Evolutionary conservation across 2,888 invertebrate species (phyloP).

Genomic region (Philereme transversata): DNA sequence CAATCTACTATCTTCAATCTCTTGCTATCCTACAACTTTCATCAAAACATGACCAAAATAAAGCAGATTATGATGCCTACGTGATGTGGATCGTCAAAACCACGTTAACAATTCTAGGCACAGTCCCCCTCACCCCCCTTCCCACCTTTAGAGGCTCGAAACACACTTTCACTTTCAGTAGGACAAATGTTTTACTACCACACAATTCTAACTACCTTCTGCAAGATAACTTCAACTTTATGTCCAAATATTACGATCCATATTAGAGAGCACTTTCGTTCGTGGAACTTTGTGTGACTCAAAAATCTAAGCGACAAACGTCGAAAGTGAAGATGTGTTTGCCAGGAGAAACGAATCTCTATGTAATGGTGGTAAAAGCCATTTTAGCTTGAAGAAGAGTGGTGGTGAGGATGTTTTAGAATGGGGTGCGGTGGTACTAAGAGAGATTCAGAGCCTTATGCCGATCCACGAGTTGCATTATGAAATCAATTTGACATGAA

Average conservation of each 20-base stretch:
- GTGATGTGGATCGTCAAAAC: constrained; percentile 73
- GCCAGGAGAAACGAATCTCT: constrained; percentile 37
- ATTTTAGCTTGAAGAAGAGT: constrained; percentile 32
- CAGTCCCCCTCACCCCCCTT: constrained; percentile 51
- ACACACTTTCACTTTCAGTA: constrained; percentile 82
- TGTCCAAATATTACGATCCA: neutral
- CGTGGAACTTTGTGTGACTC: constrained; percentile 50
- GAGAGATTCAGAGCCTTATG: constrained; percentile 80
- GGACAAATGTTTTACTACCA: constrained; percentile 62
- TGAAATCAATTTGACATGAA: constrained; percentile 76
- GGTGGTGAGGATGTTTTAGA: constrained; percentile 45
- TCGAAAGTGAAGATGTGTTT: constrained; percentile 53
- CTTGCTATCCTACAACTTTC: constrained; percentile 47
- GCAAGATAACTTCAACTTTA: constrained; percentile 40
- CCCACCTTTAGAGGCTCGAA: constrained; percentile 43
- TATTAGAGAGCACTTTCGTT: neutral
- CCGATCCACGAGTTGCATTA: constrained; percentile 71
- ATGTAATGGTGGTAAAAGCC: constrained; percentile 30
- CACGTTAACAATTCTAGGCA: constrained; percentile 71
- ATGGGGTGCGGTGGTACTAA: constrained; percentile 53
- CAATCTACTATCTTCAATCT: constrained; percentile 18
- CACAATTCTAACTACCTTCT: constrained; percentile 39
- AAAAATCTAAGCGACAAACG: constrained; percentile 51
- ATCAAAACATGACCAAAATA: constrained; percentile 54
- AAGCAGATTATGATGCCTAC: constrained; percentile 49